A percentile compares a stretch with the other conserved stretches of the same genome.
Evolutionary conservation across 2,113 vertebrate species (phyloP).

Genomic region (Cichladusa arquata): DNA sequence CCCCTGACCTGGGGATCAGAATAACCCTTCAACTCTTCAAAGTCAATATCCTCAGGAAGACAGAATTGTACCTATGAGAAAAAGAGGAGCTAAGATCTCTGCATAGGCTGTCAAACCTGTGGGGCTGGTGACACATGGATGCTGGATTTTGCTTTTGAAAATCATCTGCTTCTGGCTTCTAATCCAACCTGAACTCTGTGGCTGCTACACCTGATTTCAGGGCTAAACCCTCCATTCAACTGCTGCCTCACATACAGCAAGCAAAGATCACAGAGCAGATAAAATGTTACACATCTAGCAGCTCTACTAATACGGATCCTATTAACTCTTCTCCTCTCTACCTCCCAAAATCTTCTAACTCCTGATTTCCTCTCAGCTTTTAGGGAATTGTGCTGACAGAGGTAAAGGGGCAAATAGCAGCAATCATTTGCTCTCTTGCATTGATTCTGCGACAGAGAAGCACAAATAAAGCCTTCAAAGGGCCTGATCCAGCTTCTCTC

Average conservation of each 20-base stretch:
- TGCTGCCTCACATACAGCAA: background rate
- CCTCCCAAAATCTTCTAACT: background rate
- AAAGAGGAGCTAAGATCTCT: background rate
- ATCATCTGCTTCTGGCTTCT: background rate
- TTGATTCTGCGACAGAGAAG: background rate
- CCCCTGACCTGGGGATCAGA: background rate
- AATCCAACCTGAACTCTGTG: background rate
- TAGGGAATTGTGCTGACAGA: background rate
- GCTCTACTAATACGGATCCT: background rate
- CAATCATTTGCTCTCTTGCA: background rate
- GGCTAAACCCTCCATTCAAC: background rate
- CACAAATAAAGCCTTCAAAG: conserved; percentile 16
- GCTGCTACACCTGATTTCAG: background rate
- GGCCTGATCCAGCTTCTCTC: background rate
- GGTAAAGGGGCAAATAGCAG: background rate
- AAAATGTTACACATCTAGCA: background rate
- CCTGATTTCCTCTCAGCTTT: background rate
- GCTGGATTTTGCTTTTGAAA: background rate
- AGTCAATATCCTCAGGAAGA: background rate
- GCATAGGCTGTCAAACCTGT: background rate
- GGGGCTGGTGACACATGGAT: background rate
- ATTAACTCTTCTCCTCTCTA: background rate
- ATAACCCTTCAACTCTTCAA: background rate
- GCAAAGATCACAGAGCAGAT: conserved; percentile 7
- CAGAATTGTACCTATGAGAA: background rate